These are phyloP conservation scores for Anseranas semipalmata DNA, from an alignment of 2,113 vertebrate genomes.

Conservation along the genomic window DNA sequence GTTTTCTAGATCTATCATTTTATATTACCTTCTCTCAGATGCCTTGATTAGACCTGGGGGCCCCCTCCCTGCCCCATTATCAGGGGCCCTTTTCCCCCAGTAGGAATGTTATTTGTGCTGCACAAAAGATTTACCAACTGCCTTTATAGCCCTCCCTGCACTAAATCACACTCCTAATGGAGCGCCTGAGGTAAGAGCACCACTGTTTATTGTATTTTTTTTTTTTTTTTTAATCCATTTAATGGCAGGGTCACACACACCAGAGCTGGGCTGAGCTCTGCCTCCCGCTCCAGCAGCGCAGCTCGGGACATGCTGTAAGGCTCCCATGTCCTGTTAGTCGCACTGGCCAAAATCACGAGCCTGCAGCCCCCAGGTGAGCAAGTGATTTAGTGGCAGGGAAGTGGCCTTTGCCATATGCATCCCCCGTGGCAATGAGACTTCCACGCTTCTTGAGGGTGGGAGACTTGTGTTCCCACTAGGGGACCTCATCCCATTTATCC, in stretches of 20 bases:
- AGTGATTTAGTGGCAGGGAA: not conserved
- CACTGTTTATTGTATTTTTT: conserved; percentile 31
- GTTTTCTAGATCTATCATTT: conserved; percentile 33
- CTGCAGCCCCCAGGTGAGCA: not conserved
- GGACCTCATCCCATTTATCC: too few relatives aligned
- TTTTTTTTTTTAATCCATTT: conserved; percentile 3
- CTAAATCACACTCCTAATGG: conserved; percentile 62
- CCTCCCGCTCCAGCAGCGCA: not conserved
- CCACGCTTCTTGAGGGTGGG: not conserved
- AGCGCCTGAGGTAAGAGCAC: conserved; percentile 55
- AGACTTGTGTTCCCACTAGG: not conserved
- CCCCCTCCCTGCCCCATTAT: not conserved
- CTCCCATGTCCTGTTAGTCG: not conserved
- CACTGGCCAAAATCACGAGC: not conserved
- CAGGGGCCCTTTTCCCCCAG: not conserved
- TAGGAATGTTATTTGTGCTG: conserved; percentile 48
- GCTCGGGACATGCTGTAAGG: not conserved
- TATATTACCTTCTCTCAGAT: conserved; percentile 13
- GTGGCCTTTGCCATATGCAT: not conserved
- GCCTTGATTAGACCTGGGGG: not conserved
- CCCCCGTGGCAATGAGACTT: not conserved
- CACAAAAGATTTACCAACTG: conserved; percentile 43
- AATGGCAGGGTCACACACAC: not conserved
- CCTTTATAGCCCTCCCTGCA: conserved; percentile 48
- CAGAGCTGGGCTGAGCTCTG: conserved; percentile 9